phyloP scores from a whole-genome alignment of 2,797 vertebrate species.

The Anabas testudineus region DNA sequence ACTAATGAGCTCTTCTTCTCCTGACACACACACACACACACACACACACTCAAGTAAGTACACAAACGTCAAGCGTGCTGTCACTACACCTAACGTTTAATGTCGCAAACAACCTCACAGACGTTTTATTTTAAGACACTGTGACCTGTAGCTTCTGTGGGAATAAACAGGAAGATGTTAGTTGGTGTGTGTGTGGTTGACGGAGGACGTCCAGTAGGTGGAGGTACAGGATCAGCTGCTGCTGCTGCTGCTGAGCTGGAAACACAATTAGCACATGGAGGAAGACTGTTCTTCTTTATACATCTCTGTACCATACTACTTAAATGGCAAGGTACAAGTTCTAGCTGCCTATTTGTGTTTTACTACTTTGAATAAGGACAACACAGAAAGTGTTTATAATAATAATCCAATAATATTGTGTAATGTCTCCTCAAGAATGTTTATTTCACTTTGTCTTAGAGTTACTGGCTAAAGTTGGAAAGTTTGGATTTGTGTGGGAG shows the following conservation, averaged over 20 bases:
- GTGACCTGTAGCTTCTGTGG: accelerated
- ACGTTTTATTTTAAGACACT: background rate
- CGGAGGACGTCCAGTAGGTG: conserved; percentile 41
- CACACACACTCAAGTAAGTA: background rate
- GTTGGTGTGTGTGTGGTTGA: background rate
- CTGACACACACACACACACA: background rate
- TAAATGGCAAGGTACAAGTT: too few species aligned
- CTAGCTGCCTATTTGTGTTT: too few species aligned
- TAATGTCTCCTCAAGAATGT: background rate
- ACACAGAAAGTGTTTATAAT: too few species aligned
- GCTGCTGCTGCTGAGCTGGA: background rate
- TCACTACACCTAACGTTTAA: background rate
- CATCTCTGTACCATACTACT: too few species aligned
- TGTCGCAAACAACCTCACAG: background rate
- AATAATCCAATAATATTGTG: background rate
- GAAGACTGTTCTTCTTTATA: too few species aligned
- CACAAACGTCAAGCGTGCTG: background rate
- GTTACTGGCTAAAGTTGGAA: background rate
- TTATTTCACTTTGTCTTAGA: too few species aligned
- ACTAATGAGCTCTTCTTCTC: accelerated
- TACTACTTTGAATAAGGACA: too few species aligned
- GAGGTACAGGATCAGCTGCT: conserved; percentile 34
- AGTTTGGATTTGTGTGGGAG: background rate
- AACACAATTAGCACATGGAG: background rate
- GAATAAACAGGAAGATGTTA: background rate